Base-by-base conservation (phyloP, 2,113 vertebrate genomes). In the Oreochromis tanganicae region DNA sequence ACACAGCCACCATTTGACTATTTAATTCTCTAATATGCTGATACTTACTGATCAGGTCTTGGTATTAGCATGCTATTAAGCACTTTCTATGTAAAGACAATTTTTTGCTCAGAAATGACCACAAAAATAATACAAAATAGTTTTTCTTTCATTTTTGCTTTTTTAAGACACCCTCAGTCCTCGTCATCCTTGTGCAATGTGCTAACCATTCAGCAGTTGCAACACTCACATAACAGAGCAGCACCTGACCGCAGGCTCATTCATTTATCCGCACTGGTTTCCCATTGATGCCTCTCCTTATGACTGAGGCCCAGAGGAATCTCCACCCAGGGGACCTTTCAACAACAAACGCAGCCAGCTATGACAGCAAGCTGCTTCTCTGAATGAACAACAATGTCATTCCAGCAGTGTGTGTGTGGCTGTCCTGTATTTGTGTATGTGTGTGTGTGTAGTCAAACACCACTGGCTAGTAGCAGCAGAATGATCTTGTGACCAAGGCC, bases 281-380 rank as follows among this genome's bases (percentile, higher is more conserved):
- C 91, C 90, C 95, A 95, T 95, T 95, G 94, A 95, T 93, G 93
- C 91, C 88, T 93, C 89, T 95, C 88, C 94, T 94, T 95, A 95
- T 96, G 95, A 96, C 95, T 94, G 93, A 92, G 94, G 94, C 93
- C 89, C 95, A 88, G 90, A 94, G 95, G 93, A 96, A 95, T 95
- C 93, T 95, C 94, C 93, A 93, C 94, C 90, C 94, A 93, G 95
- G 95, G 94, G 95, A 95, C 93, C 88, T 93, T 95, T 92, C 91
- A 95, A 95, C 93, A 96, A 95, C 95, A 96, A 96, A 94, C 87
- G 89, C 93, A 95, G 94, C 91, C 94, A 95, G 95, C 95, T 95
- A 94, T 93, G 92, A 94, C 94, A 94, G 95, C 95, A 95, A 94
- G 91, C 94, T 94, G 94, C 92, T 95, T 96, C 94, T 94, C 93